A percentile compares a stretch with the other conserved stretches of the same genome.
phyloP scores from a whole-genome alignment of 92 coral and sea anemone species.

The Epizoanthus scotinus region DNA sequence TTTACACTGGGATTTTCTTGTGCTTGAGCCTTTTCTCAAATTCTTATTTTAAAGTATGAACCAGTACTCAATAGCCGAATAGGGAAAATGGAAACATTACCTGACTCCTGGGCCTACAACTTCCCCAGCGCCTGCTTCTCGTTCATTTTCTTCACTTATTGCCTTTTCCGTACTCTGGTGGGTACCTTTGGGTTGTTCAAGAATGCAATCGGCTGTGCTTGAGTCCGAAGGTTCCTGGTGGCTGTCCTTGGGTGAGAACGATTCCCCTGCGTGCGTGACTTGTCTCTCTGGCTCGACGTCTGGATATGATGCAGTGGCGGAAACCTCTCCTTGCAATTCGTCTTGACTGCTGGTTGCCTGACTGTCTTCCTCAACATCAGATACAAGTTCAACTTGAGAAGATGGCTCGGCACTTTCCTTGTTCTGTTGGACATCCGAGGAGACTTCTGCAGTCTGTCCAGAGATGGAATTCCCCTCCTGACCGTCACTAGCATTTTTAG shows the following conservation, averaged over 20 bases:
- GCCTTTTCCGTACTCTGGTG: constrained; percentile 9
- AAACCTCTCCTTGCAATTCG: neutral
- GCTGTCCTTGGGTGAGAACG: constrained; percentile 2
- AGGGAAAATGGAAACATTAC: neutral
- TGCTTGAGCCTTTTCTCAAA: too few relatives aligned
- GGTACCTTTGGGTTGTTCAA: constrained; percentile 10
- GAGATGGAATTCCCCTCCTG: neutral
- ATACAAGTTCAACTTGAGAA: neutral
- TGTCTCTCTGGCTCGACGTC: neutral
- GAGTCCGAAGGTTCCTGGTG: neutral
- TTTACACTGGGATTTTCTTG: too few relatives aligned
- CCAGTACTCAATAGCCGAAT: too few relatives aligned
- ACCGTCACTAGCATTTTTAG: neutral
- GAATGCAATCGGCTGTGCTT: neutral
- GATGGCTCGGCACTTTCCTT: neutral
- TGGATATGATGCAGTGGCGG: neutral
- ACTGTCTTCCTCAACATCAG: neutral
- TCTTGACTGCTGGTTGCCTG: neutral
- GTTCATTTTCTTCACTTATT: neutral
- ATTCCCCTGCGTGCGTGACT: neutral
- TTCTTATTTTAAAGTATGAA: too few relatives aligned
- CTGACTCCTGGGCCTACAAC: neutral
- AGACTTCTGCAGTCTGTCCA: neutral
- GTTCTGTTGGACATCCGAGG: neutral
- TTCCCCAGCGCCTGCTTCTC: constrained; percentile 4